Evolutionary conservation across 2,113 vertebrate species (phyloP).

Genomic region (Sciurus niger): DNA sequence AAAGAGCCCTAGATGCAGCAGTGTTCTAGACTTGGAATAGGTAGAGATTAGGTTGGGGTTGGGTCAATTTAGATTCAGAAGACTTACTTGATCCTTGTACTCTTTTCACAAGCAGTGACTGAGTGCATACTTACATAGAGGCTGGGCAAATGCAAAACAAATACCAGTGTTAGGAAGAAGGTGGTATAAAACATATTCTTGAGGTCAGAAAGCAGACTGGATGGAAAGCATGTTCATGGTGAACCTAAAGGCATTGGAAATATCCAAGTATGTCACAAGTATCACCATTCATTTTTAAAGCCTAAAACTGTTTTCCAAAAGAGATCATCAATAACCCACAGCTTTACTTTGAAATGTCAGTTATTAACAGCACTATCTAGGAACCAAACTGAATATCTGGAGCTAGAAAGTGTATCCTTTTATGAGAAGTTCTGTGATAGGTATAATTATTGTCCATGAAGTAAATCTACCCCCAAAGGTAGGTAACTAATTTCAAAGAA

Average conservation of each 20-base stretch:
- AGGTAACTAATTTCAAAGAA: constrained; percentile 37
- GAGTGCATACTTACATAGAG: not conserved
- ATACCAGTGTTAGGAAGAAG: not conserved
- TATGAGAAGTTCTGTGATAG: not conserved
- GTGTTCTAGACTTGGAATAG: not conserved
- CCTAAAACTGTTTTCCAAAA: not conserved
- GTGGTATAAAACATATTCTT: not conserved
- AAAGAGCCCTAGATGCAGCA: not conserved
- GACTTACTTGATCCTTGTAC: not conserved
- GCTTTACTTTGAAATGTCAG: not conserved
- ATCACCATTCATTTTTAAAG: not conserved
- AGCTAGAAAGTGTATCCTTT: not conserved
- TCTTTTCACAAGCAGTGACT: not conserved
- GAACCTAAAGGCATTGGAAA: not conserved
- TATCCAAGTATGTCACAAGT: not conserved
- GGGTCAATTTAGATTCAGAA: not conserved
- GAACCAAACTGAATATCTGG: not conserved
- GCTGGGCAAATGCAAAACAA: not conserved
- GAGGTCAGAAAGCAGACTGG: not conserved
- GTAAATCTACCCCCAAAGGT: not conserved
- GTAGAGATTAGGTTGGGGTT: not conserved
- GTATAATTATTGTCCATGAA: constrained; percentile 25
- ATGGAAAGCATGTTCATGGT: not conserved
- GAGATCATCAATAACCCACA: not conserved
- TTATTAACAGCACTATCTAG: not conserved